Evolutionary conservation across 37 sponge, comb jelly and placozoan genomes (phyloP).

Genomic region (Agelas oroides): DNA sequence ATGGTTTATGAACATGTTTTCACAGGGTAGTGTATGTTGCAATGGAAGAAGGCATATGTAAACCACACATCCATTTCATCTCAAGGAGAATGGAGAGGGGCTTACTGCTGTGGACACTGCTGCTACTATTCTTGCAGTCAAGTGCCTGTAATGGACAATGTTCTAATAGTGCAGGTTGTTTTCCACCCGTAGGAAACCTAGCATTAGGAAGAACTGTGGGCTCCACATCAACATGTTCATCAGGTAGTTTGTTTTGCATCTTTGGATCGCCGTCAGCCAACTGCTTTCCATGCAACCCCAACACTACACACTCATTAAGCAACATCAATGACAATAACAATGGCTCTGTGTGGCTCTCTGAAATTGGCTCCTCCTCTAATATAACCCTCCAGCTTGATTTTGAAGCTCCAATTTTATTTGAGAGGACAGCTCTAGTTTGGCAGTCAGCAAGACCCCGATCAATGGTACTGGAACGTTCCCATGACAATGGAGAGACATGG

Average conservation of each 20-base stretch:
- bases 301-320: background rate
- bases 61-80: too few relatives aligned
- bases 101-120: background rate
- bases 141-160: slow-evolving; percentile 14
- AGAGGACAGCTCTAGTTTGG: slow-evolving; percentile 49
- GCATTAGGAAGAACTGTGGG: slow-evolving; percentile 40
- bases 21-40: too few relatives aligned
- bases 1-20: too few relatives aligned
- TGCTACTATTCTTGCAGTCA: slow-evolving; percentile 1
- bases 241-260: background rate
- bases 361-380: background rate
- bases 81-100: too few relatives aligned
- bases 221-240: slow-evolving; percentile 26
- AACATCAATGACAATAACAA: slow-evolving; percentile 59
- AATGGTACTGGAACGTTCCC: slow-evolving; percentile 71
- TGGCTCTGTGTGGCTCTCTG: slow-evolving; percentile 55
- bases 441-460: slow-evolving; percentile 46
- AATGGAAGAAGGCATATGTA: too few relatives aligned
- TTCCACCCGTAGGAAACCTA: slow-evolving; percentile 62
- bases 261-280: background rate
- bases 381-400: slow-evolving; percentile 54
- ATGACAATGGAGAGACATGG: slow-evolving; percentile 74
- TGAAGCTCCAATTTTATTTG: slow-evolving; percentile 60
- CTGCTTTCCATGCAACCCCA: background rate
- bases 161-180: slow-evolving; percentile 41